A percentile compares a stretch with the other conserved stretches of the same genome.
These are phyloP conservation scores for Polypterus senegalus DNA, from an alignment of 2,113 vertebrate genomes.

Conservation along the genomic window DNA sequence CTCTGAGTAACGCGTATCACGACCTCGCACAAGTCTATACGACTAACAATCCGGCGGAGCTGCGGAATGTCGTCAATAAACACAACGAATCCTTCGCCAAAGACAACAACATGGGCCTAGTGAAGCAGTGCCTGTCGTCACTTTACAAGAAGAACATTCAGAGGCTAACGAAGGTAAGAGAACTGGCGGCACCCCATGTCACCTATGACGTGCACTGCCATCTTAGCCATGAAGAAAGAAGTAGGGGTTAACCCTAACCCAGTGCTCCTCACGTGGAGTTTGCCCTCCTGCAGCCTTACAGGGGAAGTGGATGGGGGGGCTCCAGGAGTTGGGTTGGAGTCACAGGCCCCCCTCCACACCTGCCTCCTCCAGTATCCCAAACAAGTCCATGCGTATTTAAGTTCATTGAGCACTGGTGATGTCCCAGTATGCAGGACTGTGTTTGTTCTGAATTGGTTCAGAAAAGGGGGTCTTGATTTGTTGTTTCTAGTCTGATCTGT, in stretches of 20 bases:
- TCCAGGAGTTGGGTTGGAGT: no score
- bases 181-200: not conserved
- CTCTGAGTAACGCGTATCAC: slow-evolving; percentile 94
- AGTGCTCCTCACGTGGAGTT: no score
- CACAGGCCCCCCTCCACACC: no score
- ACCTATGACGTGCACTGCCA: no score
- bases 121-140: slow-evolving; percentile 93
- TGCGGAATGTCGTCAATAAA: slow-evolving; percentile 82
- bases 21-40: slow-evolving; percentile 92
- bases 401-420: no score
- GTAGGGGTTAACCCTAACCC: no score
- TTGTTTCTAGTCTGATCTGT: not conserved
- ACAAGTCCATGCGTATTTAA: no score
- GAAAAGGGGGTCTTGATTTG: not conserved
- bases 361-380: no score
- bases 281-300: no score
- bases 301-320: no score
- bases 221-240: no score
- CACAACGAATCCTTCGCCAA: slow-evolving; percentile 84
- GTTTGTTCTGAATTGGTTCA: not conserved
- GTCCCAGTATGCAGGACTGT: no score
- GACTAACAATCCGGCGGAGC: slow-evolving; percentile 88
- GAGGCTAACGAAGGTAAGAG: slow-evolving; percentile 87
- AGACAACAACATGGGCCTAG: slow-evolving; percentile 93
- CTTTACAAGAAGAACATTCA: slow-evolving; percentile 99